phyloP scores from a whole-genome alignment of 2,797 vertebrate species.

The Scomberomorus guttatus region DNA sequence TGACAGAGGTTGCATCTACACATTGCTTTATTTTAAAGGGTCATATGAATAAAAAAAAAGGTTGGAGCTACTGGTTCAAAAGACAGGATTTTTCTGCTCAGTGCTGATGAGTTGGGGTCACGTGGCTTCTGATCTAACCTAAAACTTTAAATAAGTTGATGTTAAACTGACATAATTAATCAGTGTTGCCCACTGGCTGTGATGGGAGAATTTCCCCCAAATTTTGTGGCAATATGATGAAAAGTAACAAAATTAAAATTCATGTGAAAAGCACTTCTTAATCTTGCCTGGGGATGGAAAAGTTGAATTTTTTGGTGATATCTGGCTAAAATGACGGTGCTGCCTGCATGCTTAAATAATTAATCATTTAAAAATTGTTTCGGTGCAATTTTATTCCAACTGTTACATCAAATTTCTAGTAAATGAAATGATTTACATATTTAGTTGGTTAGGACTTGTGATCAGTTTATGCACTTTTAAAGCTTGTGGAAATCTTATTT shows the following conservation, averaged over 20 bases:
- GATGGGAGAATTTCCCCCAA: not conserved
- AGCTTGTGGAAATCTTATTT: not conserved
- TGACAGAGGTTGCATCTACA: not conserved
- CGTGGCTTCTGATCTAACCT: not conserved
- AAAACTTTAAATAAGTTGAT: not conserved
- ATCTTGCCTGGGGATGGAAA: not conserved
- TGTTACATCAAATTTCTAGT: not conserved
- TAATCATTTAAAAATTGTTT: not conserved
- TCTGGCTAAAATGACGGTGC: not conserved
- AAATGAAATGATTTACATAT: not conserved
- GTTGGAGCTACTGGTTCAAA: too few relatives aligned
- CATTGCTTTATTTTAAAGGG: not conserved
- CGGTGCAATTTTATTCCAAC: not conserved
- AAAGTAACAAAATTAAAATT: not conserved
- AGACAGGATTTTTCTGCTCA: too few relatives aligned
- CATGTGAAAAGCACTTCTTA: not conserved
- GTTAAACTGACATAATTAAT: not conserved
- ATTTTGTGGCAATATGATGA: not conserved
- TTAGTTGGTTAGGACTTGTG: rapidly evolving
- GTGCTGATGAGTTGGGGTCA: too few relatives aligned
- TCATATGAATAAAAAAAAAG: conserved; percentile 6
- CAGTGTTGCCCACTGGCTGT: not conserved
- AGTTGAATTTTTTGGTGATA: not conserved
- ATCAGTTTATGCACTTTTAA: not conserved
- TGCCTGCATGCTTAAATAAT: not conserved